phyloP scores from a whole-genome alignment of 2,113 vertebrate species.

The Beaufortia kweichowensis region DNA sequence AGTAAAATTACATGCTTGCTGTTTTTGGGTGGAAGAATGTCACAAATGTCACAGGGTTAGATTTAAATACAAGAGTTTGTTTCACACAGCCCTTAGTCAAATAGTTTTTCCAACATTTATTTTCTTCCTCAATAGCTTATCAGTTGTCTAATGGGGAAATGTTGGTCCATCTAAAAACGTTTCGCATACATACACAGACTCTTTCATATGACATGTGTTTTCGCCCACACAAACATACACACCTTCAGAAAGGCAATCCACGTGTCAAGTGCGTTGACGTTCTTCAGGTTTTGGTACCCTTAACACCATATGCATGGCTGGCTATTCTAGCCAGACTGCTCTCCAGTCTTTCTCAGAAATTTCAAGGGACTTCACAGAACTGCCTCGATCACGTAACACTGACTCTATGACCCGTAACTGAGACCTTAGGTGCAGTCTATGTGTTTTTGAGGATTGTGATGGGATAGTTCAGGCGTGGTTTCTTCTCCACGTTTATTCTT shows the following conservation, averaged over 20 bases:
- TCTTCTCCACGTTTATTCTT: background rate
- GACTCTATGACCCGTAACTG: background rate
- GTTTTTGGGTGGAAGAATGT: no score
- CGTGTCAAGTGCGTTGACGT: conserved; percentile 2
- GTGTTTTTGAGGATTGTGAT: background rate
- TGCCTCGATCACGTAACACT: background rate
- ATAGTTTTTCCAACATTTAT: no score
- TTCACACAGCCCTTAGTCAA: background rate
- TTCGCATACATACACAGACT: background rate
- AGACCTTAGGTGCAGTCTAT: background rate
- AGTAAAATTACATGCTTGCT: background rate
- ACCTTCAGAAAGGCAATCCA: conserved; percentile 2
- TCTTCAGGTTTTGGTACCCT: conserved; percentile 9
- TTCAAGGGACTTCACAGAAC: conserved; percentile 1
- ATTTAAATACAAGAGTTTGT: background rate
- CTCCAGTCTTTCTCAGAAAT: conserved; percentile 53
- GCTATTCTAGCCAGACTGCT: conserved; percentile 29
- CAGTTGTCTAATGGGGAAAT: background rate
- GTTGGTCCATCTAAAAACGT: background rate
- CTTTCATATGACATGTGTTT: background rate
- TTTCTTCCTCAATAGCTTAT: background rate
- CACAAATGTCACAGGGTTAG: no score
- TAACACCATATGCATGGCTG: conserved; percentile 35
- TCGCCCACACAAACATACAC: conserved; percentile 1
- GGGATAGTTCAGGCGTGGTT: background rate